Base-by-base conservation (phyloP, 1,140 invertebrate genomes). In the Aphis gossypii region DNA sequence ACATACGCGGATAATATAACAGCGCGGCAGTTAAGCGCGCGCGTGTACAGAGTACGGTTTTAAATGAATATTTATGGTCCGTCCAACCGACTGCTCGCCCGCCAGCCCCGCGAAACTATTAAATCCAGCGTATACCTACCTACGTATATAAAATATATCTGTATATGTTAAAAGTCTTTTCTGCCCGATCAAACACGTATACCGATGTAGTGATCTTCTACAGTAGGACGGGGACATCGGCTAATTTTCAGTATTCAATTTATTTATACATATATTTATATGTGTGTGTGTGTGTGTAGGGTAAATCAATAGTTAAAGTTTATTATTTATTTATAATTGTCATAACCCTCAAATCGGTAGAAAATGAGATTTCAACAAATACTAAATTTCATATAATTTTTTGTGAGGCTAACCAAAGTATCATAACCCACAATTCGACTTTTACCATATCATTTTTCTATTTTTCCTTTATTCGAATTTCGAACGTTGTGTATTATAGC, bases 51-150 rank as follows among this genome's bases (percentile, higher is more conserved):
- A n/a, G 60, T 76, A n/a, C 30, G 60, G 30, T 76, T 76, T 76
- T n/a, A 76, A 68, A 76, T 76, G 60, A 76, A 76, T 76, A 76
- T 76, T 76, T 76, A 76, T 76, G 60, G 60, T 76, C 60, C 60
- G 30, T 76, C 60, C 14, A 14, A 35, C 30, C 14, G 60, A 68
- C 60, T 14, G 30, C n/a, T 14, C 14, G 30, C 14, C 60, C 60
- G 14, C 60, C 60, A n/a, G 30, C 60, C 14, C 11, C 30, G 30
- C 14, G 5, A 76, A n/a, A n/a, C 60, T n/a, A 76, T 76, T 76
- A 76, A 76, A 76, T n/a, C 60, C 60, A 76, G 3, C 30, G 60
- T 6, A 41, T 41, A n/a, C n/a, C 30, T 76, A 76, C 60, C 60
- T 76, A 76, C 11, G 11, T 60, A 14, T 60, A n/a, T 0, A n/a